A percentile compares a stretch with the other conserved stretches of the same genome.
Conservation (phyloP, 2,888 invertebrate species). For the Napeogenes inachia region DNA sequence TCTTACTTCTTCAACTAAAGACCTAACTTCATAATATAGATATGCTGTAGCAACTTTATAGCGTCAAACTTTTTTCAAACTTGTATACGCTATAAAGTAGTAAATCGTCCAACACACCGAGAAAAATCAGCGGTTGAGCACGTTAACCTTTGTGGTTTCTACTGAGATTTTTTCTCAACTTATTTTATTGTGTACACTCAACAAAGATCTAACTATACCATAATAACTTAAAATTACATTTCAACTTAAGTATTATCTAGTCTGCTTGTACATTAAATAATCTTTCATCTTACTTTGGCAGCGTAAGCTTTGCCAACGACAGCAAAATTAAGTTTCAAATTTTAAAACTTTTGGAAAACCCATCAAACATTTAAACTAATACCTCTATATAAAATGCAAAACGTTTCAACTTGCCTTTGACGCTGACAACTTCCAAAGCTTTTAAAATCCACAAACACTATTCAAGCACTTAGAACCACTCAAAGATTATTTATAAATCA, state of each 20-base stretch:
- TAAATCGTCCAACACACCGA: not conserved
- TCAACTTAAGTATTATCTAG: too few species aligned
- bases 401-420: conserved; percentile 51
- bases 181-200: conserved; percentile 4
- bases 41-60: not conserved
- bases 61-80: not conserved
- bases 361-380: conserved; percentile 25
- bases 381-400: conserved; percentile 40
- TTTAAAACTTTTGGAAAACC: too few species aligned
- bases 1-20: not conserved
- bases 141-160: conserved; percentile 7
- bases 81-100: not conserved
- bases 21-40: not conserved
- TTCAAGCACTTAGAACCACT: conserved; percentile 47
- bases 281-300: too few species aligned
- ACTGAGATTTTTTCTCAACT: not conserved
- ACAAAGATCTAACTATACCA: conserved; percentile 1
- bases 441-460: conserved; percentile 36
- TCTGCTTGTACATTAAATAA: too few species aligned
- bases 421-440: conserved; percentile 21
- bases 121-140: not conserved
- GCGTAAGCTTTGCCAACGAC: too few species aligned
- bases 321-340: too few species aligned
- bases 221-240: too few species aligned
- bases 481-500: conserved; percentile 15